These are phyloP conservation scores for Phodopus roborovskii DNA, from an alignment of 2,113 vertebrate genomes.

Conservation along the genomic window DNA sequence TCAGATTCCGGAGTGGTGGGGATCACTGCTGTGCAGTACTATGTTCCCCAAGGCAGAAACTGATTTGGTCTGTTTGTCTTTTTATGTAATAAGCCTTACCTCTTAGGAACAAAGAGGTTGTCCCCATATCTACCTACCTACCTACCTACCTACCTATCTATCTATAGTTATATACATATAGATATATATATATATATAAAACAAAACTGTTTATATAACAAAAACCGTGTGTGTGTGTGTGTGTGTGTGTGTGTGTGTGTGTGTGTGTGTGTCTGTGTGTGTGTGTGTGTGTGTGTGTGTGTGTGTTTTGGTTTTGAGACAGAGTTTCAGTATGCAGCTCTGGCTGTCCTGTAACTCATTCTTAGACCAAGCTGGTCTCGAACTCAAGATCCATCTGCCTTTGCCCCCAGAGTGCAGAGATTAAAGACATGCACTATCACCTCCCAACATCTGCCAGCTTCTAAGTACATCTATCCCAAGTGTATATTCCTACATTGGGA, in stretches of 20 bases:
- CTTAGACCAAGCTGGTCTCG: neutral
- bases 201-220: too few relatives aligned
- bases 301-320: neutral
- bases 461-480: neutral
- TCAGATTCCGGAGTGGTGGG: neutral
- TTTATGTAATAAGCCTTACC: constrained; percentile 5
- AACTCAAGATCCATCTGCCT: neutral
- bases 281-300: too few relatives aligned
- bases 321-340: neutral
- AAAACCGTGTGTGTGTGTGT: too few relatives aligned
- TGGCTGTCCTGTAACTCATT: neutral
- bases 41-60: neutral
- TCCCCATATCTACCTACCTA: neutral
- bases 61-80: neutral
- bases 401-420: neutral
- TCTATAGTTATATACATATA: too few relatives aligned
- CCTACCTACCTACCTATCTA: too few relatives aligned
- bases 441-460: neutral
- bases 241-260: too few relatives aligned
- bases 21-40: neutral
- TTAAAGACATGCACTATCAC: neutral
- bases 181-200: too few relatives aligned
- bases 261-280: too few relatives aligned
- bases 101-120: neutral
- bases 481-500: neutral